These are phyloP conservation scores for Osmerus eperlanus DNA, from an alignment of 2,113 vertebrate species.

Conservation along the genomic window DNA sequence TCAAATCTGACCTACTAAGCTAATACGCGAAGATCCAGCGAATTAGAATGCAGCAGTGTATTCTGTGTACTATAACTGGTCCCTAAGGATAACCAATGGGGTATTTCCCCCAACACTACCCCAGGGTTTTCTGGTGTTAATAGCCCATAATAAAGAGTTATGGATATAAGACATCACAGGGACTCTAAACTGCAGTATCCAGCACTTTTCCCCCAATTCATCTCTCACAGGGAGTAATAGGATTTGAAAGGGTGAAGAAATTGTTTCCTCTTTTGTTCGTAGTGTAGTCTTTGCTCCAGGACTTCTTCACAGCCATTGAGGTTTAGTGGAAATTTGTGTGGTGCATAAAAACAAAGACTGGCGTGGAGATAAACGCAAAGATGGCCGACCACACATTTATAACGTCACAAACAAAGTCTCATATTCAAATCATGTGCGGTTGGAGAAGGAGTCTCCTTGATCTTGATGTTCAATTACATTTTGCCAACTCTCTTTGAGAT, in stretches of 20 bases:
- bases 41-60: conserved; percentile 58
- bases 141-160: conserved; percentile 65
- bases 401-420: no score
- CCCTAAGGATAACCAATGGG: conserved; percentile 15
- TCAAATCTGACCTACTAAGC: conserved; percentile 44
- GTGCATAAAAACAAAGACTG: conserved; percentile 47
- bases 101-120: conserved; percentile 45
- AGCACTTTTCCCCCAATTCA: conserved; percentile 38
- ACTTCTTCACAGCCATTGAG: conserved; percentile 56
- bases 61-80: conserved; percentile 18
- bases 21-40: conserved; percentile 26
- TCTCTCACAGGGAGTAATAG: conserved; percentile 31
- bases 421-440: no score
- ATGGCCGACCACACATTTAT: no score
- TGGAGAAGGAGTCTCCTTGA: no score
- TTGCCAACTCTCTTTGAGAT: no score
- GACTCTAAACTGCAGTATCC: conserved; percentile 52
- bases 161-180: conserved; percentile 60
- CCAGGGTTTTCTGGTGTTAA: conserved; percentile 52
- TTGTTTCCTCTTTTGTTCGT: conserved; percentile 35
- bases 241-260: conserved; percentile 38
- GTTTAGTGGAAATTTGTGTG: conserved; percentile 49
- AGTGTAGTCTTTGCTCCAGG: conserved; percentile 27
- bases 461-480: no score
- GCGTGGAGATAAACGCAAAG: conserved; percentile 19